phyloP scores from a whole-genome alignment of 1,140 invertebrate genomes.

The Eumaeus atala region DNA sequence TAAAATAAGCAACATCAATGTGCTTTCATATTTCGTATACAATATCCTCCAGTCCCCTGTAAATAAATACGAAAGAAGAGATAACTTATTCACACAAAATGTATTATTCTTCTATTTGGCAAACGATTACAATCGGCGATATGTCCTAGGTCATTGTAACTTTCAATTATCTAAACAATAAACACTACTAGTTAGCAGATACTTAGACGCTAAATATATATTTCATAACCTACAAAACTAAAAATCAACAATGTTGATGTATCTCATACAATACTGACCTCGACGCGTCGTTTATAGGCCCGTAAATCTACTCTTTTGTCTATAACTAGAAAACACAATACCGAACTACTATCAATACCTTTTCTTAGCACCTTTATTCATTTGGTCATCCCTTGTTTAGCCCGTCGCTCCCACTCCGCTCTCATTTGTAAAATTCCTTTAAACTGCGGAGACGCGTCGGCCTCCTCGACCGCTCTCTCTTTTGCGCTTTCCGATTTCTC shows the following conservation, averaged over 20 bases:
- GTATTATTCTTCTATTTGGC: constrained; percentile 8
- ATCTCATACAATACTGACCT: constrained; percentile 14
- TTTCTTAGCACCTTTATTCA: constrained; percentile 63
- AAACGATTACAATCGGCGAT: constrained; percentile 16
- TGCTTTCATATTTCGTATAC: background rate
- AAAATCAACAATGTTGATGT: constrained; percentile 18
- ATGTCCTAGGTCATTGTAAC: constrained; percentile 17
- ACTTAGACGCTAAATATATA: constrained; percentile 1
- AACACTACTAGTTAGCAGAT: constrained; percentile 6
- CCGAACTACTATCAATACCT: constrained; percentile 13
- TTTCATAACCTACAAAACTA: constrained; percentile 8
- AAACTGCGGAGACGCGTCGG: constrained; percentile 74
- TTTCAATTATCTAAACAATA: constrained; percentile 11
- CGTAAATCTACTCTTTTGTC: constrained; percentile 12
- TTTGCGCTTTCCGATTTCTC: constrained; percentile 44
- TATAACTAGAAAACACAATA: constrained; percentile 16
- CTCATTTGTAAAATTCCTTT: constrained; percentile 82
- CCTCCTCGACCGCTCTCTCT: constrained; percentile 53
- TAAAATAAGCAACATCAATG: too few relatives aligned
- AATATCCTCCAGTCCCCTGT: constrained; percentile 3
- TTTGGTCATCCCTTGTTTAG: constrained; percentile 78
- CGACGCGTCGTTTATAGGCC: constrained; percentile 8
- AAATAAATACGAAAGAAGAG: constrained; percentile 1
- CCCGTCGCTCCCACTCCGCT: constrained; percentile 83
- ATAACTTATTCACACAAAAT: constrained; percentile 2